phyloP scores from a whole-genome alignment of 1,140 invertebrate species.

The Harlomillsia oculata region DNA sequence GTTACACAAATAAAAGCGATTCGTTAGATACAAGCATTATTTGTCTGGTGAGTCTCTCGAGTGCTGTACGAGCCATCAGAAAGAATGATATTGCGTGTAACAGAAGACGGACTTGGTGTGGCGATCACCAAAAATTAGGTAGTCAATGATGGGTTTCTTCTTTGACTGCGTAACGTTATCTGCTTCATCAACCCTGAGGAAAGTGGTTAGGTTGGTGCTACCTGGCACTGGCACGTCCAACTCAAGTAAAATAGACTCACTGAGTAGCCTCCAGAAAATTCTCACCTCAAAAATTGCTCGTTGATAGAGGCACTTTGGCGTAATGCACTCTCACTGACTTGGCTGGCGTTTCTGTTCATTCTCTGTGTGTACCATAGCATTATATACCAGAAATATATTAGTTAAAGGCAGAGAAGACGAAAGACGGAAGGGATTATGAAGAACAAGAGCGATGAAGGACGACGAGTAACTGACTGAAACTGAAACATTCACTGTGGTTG shows the following conservation, averaged over 20 bases:
- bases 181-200: slow-evolving; percentile 1
- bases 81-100: slow-evolving; percentile 4
- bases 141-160: slow-evolving; percentile 4
- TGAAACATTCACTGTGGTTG: too few relatives aligned
- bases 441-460: too few relatives aligned
- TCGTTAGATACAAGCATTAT: too few relatives aligned
- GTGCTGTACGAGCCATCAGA: not conserved
- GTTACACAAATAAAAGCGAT: too few relatives aligned
- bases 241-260: too few relatives aligned
- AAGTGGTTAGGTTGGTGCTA: not conserved
- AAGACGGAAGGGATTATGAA: too few relatives aligned
- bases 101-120: not conserved
- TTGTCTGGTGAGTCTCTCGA: not conserved
- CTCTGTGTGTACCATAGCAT: too few relatives aligned
- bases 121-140: slow-evolving; percentile 2
- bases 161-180: slow-evolving; percentile 9
- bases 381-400: too few relatives aligned
- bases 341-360: too few relatives aligned
- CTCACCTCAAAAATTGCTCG: slow-evolving; percentile 27
- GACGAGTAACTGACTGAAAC: too few relatives aligned
- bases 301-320: slow-evolving; percentile 21
- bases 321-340: slow-evolving; percentile 16
- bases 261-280: not conserved
- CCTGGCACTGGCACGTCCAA: slow-evolving; percentile 15
- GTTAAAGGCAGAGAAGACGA: too few relatives aligned